These are phyloP conservation scores for Thamnaconus septentrionalis DNA, from an alignment of 2,113 vertebrate genomes.

Conservation along the genomic window DNA sequence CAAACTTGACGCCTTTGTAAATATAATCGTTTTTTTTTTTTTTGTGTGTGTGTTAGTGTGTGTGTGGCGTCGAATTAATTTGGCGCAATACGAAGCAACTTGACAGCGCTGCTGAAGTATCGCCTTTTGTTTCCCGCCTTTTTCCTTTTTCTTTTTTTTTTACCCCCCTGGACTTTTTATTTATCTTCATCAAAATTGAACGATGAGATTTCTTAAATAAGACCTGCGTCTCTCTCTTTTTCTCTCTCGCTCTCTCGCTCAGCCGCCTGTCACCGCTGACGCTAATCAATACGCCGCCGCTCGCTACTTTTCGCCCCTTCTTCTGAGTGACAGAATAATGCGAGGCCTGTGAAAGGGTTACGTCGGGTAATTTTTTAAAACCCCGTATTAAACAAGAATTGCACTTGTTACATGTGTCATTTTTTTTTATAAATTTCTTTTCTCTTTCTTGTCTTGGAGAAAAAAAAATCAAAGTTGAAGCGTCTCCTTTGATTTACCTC, in stretches of 20 bases:
- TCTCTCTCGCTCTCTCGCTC: constrained; percentile 17
- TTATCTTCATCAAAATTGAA: constrained; percentile 50
- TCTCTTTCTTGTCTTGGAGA: too few species aligned
- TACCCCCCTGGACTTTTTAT: constrained; percentile 12
- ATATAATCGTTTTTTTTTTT: constrained; percentile 40
- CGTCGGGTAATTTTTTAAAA: constrained; percentile 83
- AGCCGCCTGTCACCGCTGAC: constrained; percentile 42
- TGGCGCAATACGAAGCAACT: not conserved
- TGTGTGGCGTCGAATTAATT: too few species aligned
- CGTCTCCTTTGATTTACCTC: constrained; percentile 76
- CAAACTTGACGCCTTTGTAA: constrained; percentile 47
- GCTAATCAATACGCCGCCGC: constrained; percentile 70
- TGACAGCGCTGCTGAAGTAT: constrained; percentile 43
- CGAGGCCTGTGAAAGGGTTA: constrained; percentile 81
- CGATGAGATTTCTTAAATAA: constrained; percentile 53
- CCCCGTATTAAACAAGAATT: constrained; percentile 85
- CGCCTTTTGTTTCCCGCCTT: constrained; percentile 12
- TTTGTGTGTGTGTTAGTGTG: constrained; percentile 30
- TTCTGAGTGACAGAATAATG: constrained; percentile 87
- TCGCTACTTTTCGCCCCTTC: constrained; percentile 70
- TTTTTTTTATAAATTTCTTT: constrained; percentile 78
- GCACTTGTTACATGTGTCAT: constrained; percentile 85
- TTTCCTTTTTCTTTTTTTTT: constrained; percentile 12
- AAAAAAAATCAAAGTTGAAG: constrained; percentile 38
- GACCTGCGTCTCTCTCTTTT: constrained; percentile 12